These are phyloP conservation scores for Phylloscopus trochiloides DNA, from an alignment of 2,113 vertebrate species.

Conservation along the genomic window DNA sequence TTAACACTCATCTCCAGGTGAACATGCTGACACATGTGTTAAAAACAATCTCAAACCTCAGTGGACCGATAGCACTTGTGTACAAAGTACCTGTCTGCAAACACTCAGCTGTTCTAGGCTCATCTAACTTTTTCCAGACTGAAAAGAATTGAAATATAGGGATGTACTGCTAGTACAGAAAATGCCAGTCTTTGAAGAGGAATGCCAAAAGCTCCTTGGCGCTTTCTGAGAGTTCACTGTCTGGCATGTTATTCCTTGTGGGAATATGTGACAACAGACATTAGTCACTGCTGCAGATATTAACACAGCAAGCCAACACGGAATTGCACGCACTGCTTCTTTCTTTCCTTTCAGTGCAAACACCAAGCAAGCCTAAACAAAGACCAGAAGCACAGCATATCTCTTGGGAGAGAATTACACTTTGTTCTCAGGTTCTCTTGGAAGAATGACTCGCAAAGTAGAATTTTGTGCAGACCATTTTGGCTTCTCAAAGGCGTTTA, in stretches of 20 bases:
- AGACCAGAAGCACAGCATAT: background rate
- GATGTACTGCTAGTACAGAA: background rate
- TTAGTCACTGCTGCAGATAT: conserved; percentile 30
- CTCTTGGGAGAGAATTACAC: background rate
- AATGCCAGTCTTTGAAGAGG: background rate
- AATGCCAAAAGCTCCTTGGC: background rate
- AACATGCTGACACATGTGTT: background rate
- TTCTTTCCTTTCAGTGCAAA: background rate
- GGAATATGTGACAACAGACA: conserved; percentile 50
- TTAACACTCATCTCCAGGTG: background rate
- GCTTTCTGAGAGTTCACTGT: background rate
- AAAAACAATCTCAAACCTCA: background rate
- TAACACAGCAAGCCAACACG: background rate
- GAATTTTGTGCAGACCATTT: background rate
- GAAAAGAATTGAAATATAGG: background rate
- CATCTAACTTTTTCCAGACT: background rate
- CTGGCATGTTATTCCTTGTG: conserved; percentile 11
- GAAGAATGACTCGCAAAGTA: background rate
- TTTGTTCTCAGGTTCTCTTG: background rate
- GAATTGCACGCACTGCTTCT: background rate
- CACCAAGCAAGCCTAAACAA: background rate
- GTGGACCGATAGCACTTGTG: background rate
- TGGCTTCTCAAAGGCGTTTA: background rate
- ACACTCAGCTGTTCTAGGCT: background rate
- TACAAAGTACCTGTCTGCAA: background rate